Evolutionary conservation across 1,140 invertebrate genomes (phyloP).

Genomic region (Drosophila tropicalis): DNA sequence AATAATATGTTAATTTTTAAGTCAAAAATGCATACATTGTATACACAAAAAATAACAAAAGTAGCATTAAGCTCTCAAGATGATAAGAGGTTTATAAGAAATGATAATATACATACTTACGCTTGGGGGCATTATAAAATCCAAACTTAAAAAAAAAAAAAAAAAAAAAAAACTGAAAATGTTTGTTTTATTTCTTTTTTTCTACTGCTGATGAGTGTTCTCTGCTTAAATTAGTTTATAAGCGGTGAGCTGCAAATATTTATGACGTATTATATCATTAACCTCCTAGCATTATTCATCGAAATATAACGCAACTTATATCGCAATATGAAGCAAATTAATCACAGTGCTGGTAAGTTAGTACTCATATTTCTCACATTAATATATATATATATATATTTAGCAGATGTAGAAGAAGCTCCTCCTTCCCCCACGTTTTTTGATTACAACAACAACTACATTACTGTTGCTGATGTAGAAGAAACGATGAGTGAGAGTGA

Average conservation of each 20-base stretch:
- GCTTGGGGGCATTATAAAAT: conserved; percentile 1
- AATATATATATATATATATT: background rate
- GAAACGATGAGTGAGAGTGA: no score
- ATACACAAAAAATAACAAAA: background rate
- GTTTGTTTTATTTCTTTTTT: background rate
- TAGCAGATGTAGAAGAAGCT: background rate
- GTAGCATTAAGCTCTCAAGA: conserved; percentile 2
- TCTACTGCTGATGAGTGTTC: background rate
- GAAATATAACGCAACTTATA: no score
- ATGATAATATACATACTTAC: conserved; percentile 3
- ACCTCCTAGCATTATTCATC: background rate
- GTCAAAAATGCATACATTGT: conserved; percentile 2
- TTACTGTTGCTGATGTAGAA: no score
- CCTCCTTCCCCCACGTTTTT: no score
- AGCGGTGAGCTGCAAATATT: background rate
- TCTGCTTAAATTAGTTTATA: background rate
- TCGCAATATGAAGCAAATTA: no score
- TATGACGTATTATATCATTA: background rate
- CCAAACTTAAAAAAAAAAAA: background rate
- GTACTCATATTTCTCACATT: background rate
- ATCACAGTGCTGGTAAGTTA: background rate
- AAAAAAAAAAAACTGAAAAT: no score
- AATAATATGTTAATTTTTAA: background rate
- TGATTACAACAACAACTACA: no score
- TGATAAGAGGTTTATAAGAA: conserved; percentile 4